Evolutionary conservation across 2,888 invertebrate genomes (phyloP).

Genomic region (Luffia ferchaultella): DNA sequence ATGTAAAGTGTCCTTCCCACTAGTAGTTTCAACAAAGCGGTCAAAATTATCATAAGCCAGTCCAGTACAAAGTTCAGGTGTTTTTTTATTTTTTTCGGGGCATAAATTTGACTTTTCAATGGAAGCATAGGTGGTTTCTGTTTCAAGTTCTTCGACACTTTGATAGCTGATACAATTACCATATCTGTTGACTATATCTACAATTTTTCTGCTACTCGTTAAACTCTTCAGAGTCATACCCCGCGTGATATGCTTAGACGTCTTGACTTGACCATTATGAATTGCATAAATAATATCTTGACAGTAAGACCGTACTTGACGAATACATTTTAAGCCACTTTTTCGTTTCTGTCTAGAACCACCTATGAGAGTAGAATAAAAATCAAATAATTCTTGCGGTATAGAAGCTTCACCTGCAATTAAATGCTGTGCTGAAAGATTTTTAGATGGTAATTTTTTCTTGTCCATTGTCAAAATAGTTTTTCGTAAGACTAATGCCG

Average conservation of each 20-base stretch:
- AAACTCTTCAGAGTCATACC: slow-evolving; percentile 2
- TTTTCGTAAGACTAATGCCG: slow-evolving; percentile 16
- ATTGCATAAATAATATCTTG: slow-evolving; percentile 5
- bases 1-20: background rate
- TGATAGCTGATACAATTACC: background rate
- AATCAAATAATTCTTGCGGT: slow-evolving; percentile 14
- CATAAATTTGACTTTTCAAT: background rate
- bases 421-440: slow-evolving; percentile 13
- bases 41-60: background rate
- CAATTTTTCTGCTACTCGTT: slow-evolving; percentile 8
- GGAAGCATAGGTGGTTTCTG: background rate
- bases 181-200: slow-evolving; percentile 4
- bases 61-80: background rate
- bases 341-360: slow-evolving; percentile 15
- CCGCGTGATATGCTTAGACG: background rate
- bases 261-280: background rate
- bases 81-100: background rate
- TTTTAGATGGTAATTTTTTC: slow-evolving; percentile 11
- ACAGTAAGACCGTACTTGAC: slow-evolving; percentile 11
- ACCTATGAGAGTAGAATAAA: slow-evolving; percentile 15
- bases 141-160: background rate
- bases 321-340: slow-evolving; percentile 13
- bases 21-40: background rate
- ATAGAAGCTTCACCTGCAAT: slow-evolving; percentile 12
- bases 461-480: slow-evolving; percentile 7